phyloP scores from a whole-genome alignment of 2,888 invertebrate species.

The Dryobota labecula region DNA sequence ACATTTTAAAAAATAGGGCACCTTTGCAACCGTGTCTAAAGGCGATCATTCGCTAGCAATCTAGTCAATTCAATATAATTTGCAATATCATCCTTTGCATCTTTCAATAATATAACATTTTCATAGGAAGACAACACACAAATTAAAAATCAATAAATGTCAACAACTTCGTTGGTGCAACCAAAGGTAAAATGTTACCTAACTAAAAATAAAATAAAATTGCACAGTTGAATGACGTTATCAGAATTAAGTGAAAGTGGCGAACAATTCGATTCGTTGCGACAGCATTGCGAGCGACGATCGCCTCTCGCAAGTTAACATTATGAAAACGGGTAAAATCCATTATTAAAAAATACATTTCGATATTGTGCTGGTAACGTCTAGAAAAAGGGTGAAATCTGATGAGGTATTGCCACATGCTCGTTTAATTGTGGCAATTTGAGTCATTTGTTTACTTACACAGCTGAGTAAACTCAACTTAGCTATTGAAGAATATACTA shows the following conservation, averaged over 20 bases:
- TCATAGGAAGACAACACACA: conserved; percentile 34
- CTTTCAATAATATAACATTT: conserved; percentile 13
- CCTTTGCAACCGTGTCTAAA: conserved; percentile 22
- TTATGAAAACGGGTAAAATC: conserved; percentile 43
- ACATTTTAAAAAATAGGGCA: conserved; percentile 48
- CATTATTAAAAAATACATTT: conserved; percentile 35
- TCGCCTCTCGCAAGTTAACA: conserved; percentile 48
- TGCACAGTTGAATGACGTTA: conserved; percentile 49
- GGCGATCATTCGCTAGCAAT: conserved; percentile 37
- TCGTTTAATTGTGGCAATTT: conserved; percentile 6
- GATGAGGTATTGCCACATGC: neutral
- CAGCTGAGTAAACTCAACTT: conserved; percentile 40
- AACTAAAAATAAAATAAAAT: conserved; percentile 51
- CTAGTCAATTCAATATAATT: conserved; percentile 2
- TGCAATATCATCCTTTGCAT: conserved; percentile 8
- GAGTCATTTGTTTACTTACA: conserved; percentile 42
- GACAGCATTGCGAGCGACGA: conserved; percentile 50
- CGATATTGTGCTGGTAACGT: conserved; percentile 12
- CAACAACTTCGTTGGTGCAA: conserved; percentile 13
- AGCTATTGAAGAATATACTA: conserved; percentile 6
- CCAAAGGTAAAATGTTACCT: conserved; percentile 28
- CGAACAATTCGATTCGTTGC: conserved; percentile 40
- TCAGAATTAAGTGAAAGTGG: conserved; percentile 60
- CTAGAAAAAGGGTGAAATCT: conserved; percentile 5
- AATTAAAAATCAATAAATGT: conserved; percentile 16